Percentiles rank a stretch among this genome's conserved stretches.
These are phyloP conservation scores for Centruroides vittatus DNA, from an alignment of 1,140 invertebrate genomes.

Conservation along the genomic window DNA sequence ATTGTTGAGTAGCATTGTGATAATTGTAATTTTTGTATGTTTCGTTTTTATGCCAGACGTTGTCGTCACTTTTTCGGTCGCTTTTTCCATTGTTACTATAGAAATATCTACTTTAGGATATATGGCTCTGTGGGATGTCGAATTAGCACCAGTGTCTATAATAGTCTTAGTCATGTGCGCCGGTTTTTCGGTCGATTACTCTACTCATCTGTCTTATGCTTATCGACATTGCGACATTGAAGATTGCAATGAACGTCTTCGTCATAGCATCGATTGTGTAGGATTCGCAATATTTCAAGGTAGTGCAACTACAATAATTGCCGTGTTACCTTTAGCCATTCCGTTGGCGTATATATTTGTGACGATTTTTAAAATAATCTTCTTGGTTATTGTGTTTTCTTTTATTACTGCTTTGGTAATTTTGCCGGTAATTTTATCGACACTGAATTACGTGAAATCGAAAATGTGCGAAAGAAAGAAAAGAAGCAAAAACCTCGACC, in stretches of 20 bases:
- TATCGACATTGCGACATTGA: slow-evolving; percentile 64
- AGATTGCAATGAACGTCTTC: slow-evolving; percentile 47
- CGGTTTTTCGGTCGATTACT: slow-evolving; percentile 93
- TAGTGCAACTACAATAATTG: slow-evolving; percentile 77
- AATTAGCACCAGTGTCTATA: slow-evolving; percentile 93
- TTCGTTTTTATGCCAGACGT: slow-evolving; percentile 91
- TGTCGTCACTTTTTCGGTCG: slow-evolving; percentile 82
- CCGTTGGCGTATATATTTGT: slow-evolving; percentile 91
- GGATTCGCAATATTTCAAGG: slow-evolving; percentile 92
- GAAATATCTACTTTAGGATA: slow-evolving; percentile 87
- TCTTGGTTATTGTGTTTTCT: slow-evolving; percentile 85
- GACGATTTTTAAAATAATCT: slow-evolving; percentile 96
- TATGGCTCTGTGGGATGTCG: slow-evolving; percentile 88
- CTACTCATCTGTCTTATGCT: slow-evolving; percentile 89
- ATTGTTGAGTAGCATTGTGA: slow-evolving; percentile 24
- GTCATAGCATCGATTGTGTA: slow-evolving; percentile 69
- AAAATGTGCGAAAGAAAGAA: no score
- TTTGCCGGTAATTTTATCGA: slow-evolving; percentile 72
- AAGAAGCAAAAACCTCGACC: no score
- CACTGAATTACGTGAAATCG: no score
- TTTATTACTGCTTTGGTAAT: slow-evolving; percentile 81
- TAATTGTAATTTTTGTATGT: slow-evolving; percentile 88
- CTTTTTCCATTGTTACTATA: slow-evolving; percentile 85
- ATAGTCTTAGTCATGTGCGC: slow-evolving; percentile 98
- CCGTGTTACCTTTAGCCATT: slow-evolving; percentile 66